A percentile compares a stretch with the other conserved stretches of the same genome.
These are phyloP conservation scores for Chrysina gloriosa DNA, from an alignment of 2,888 invertebrate genomes.

Conservation along the genomic window DNA sequence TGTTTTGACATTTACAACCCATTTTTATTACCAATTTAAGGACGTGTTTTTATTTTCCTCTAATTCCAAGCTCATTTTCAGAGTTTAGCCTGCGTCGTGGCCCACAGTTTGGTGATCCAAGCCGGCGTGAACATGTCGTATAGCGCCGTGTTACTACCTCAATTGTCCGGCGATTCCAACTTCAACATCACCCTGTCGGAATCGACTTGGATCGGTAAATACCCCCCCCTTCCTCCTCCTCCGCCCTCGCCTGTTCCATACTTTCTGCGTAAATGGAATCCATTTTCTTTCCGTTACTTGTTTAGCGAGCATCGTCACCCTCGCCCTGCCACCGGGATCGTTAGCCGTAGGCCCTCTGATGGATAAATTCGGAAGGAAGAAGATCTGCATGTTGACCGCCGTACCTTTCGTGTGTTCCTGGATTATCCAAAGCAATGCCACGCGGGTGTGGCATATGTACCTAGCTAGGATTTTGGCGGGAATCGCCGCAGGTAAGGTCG, in stretches of 20 bases:
- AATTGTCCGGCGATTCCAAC: constrained; percentile 62
- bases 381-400: constrained; percentile 63
- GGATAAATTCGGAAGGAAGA: constrained; percentile 69
- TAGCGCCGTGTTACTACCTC: constrained; percentile 69
- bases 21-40: too few relatives aligned
- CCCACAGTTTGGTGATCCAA: constrained; percentile 67
- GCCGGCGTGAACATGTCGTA: constrained; percentile 71
- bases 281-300: constrained; percentile 41
- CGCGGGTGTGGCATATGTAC: constrained; percentile 65
- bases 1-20: too few relatives aligned
- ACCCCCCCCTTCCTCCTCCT: background rate
- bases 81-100: constrained; percentile 56
- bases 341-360: constrained; percentile 68
- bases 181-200: constrained; percentile 64
- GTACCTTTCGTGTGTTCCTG: constrained; percentile 67
- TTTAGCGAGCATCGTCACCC: constrained; percentile 69
- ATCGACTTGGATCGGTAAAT: constrained; percentile 71
- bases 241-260: too few relatives aligned
- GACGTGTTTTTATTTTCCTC: background rate
- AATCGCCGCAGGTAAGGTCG: constrained; percentile 64
- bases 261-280: background rate
- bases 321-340: constrained; percentile 69
- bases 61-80: constrained; percentile 20
- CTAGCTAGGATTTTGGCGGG: constrained; percentile 68
- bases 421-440: constrained; percentile 65